Conservation (phyloP, 2,888 invertebrate genomes). For the Brassicogethes aeneus region DNA sequence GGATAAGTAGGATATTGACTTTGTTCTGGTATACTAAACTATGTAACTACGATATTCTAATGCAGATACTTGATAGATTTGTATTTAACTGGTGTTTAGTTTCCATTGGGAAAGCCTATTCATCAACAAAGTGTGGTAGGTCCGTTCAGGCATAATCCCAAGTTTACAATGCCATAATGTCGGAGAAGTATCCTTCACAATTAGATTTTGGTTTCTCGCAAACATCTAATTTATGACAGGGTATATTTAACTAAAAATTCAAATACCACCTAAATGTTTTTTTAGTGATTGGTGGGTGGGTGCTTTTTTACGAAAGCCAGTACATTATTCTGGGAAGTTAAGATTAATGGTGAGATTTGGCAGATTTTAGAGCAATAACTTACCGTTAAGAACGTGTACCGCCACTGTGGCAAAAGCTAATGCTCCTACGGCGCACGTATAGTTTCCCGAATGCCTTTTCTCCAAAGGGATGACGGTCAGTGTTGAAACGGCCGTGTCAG, state of each 20-base stretch:
- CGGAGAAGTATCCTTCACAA: not conserved
- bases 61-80: not conserved
- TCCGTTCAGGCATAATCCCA: not conserved
- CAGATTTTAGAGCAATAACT: conserved; percentile 31
- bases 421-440: conserved; percentile 45
- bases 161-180: not conserved
- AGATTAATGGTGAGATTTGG: conserved; percentile 30
- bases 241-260: no score
- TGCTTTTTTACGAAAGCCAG: conserved; percentile 19
- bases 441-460: conserved; percentile 51
- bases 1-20: no score
- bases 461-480: conserved; percentile 47
- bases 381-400: conserved; percentile 55
- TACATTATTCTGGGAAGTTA: conserved; percentile 27
- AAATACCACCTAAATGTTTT: no score
- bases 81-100: not conserved
- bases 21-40: no score
- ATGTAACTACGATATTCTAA: not conserved
- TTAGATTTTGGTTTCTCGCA: conserved; percentile 8
- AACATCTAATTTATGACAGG: no score
- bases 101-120: not conserved
- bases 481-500: conserved; percentile 41
- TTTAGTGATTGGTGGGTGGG: conserved; percentile 20
- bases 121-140: not conserved
- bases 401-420: conserved; percentile 48